Evolutionary conservation across 2,113 vertebrate species (phyloP).

Genomic region (Microcebus ravelobensis): DNA sequence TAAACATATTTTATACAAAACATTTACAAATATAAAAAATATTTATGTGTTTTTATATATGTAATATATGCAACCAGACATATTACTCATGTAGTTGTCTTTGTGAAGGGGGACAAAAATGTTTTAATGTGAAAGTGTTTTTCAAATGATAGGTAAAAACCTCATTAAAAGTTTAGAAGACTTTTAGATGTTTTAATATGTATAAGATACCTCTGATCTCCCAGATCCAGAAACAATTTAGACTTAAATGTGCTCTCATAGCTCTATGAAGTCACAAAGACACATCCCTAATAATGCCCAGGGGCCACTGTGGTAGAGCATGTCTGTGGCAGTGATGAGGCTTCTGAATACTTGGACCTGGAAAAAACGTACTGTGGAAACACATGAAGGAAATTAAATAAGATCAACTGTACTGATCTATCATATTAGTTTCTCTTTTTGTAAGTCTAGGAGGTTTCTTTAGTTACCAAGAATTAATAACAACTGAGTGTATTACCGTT

Average conservation of each 20-base stretch:
- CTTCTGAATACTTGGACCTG: not conserved
- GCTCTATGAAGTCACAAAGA: not conserved
- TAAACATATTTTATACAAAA: not conserved
- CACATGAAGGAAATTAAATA: not conserved
- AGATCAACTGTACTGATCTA: not conserved
- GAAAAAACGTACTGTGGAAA: not conserved
- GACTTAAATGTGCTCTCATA: not conserved
- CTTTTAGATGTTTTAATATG: not conserved
- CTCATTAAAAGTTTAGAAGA: not conserved
- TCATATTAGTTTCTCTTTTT: not conserved
- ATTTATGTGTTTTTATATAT: not conserved
- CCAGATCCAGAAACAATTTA: not conserved
- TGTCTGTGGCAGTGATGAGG: not conserved
- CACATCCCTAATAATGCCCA: not conserved
- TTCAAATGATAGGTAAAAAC: not conserved
- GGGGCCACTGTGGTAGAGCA: rapidly evolving
- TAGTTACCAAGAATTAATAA: not conserved
- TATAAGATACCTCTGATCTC: not conserved
- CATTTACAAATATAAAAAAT: not conserved
- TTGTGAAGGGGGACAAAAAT: not conserved
- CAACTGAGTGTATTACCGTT: not conserved
- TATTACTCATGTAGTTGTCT: not conserved
- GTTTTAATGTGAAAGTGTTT: not conserved
- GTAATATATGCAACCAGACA: not conserved
- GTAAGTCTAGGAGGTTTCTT: not conserved